Base-by-base conservation (phyloP, 2,113 vertebrate genomes). In the Hemiprocne comata region DNA sequence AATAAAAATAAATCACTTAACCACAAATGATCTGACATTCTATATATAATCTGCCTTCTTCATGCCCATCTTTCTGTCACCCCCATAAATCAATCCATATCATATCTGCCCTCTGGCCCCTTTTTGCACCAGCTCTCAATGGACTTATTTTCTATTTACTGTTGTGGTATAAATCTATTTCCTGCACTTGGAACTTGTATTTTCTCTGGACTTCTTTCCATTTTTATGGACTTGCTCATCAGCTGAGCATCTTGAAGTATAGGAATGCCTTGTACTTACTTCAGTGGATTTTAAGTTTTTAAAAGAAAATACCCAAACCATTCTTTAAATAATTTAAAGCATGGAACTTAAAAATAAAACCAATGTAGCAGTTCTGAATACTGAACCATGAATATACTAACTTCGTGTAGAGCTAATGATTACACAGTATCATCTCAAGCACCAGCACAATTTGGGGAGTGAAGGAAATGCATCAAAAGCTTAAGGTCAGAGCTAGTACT, bases 371-470 rank as follows among this genome's bases (percentile, higher is more conserved):
- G 31, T 34, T 33, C 60, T 75, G 40, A 66, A 69, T 54, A 60
- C 21, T 20, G 21, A 65, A 72, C 48, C 17, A 46, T 36, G 19
- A 67, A 36, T 40, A 60, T 11, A 50, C 3, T 71, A 31, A 24
- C 20, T 36, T 48, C 40, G 42, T 6, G 13, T 8, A 9, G 2
- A 25, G 16, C 8, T 67, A 72, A 21, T 51, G 10, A 79, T 55
- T 17, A 92, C 25, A 57, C 11, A 7, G 13, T 17, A 65, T 29
- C 65, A 46, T 17, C 7, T n/a, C 53, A 26, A 61, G 34, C 11
- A 31, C 17, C 15, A 66, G 24, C 0, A 1, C 13, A 31, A 54
- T 6, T 29, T 46, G 8, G 6, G 7, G 34, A 84, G 83, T 21
- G 34, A 80, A 57, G 46, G 87, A 89, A 91, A 78, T 31, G 24